A percentile compares a stretch with the other conserved stretches of the same genome.
Evolutionary conservation across 1,140 invertebrate species (phyloP).

Genomic region (Drosophila orena): DNA sequence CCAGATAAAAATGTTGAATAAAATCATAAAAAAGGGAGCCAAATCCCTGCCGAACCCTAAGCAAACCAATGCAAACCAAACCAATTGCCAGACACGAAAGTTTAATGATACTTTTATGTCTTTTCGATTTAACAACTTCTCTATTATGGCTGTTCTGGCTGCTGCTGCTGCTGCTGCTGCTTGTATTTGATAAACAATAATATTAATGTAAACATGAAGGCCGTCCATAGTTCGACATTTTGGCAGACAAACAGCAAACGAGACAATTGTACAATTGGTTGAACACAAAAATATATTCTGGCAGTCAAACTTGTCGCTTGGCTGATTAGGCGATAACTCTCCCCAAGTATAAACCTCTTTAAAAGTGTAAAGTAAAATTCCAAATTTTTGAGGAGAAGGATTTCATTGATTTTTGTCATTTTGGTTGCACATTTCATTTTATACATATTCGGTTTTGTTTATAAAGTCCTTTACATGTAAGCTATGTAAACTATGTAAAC

Average conservation of each 20-base stretch:
- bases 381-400: background rate
- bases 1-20: conserved; percentile 66
- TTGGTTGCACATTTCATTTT: background rate
- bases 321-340: conserved; percentile 17
- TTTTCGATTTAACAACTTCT: conserved; percentile 59
- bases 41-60: conserved; percentile 18
- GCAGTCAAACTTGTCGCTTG: conserved; percentile 26
- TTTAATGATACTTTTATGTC: conserved; percentile 72
- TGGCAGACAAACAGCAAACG: conserved; percentile 58
- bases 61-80: conserved; percentile 31
- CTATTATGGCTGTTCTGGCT: conserved; percentile 26
- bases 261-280: conserved; percentile 49
- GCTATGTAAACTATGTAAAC: no score
- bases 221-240: conserved; percentile 46
- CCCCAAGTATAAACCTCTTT: conserved; percentile 8
- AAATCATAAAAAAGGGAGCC: conserved; percentile 52
- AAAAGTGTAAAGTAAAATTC: background rate
- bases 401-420: background rate
- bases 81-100: conserved; percentile 58
- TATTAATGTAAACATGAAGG: conserved; percentile 51
- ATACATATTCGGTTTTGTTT: no score
- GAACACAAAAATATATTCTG: conserved; percentile 50
- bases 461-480: no score
- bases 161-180: conserved; percentile 18
- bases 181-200: conserved; percentile 60